phyloP scores from a whole-genome alignment of 2,888 invertebrate species.

The Schizaphis graminum region DNA sequence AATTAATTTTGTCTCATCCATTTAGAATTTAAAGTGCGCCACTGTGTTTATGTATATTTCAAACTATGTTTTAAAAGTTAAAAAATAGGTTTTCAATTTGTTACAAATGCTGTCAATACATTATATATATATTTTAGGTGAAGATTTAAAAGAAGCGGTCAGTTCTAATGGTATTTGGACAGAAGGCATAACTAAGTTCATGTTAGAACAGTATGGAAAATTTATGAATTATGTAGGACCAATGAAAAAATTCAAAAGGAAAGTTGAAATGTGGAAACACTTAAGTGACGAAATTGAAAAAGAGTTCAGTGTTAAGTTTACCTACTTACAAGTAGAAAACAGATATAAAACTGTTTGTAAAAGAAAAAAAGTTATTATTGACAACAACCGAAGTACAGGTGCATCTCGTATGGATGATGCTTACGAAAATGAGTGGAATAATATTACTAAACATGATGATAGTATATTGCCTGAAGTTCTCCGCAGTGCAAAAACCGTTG shows the following conservation, averaged over 20 bases:
- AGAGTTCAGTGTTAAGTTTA: too few relatives aligned
- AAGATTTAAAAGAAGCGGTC: not conserved
- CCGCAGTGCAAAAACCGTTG: not conserved
- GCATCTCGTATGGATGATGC: constrained; percentile 5
- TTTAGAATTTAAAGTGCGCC: constrained; percentile 4
- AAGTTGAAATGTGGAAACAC: not conserved
- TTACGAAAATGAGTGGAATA: constrained; percentile 3
- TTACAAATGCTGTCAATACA: too few relatives aligned
- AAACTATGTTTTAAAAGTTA: too few relatives aligned
- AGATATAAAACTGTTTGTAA: not conserved
- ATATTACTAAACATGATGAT: not conserved
- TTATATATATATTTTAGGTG: too few relatives aligned
- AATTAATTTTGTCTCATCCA: not conserved
- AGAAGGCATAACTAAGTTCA: not conserved
- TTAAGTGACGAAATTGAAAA: not conserved
- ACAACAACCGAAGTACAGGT: not conserved
- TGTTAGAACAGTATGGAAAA: not conserved
- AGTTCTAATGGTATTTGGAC: not conserved
- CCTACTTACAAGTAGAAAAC: constrained; percentile 12
- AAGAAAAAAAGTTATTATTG: not conserved
- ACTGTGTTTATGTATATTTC: not conserved
- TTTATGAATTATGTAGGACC: not conserved
- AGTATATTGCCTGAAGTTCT: constrained; percentile 7
- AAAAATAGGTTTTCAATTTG: too few relatives aligned
- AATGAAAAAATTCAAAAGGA: not conserved